These are phyloP conservation scores for Mastomys coucha DNA, from an alignment of 2,113 vertebrate species.

Conservation along the genomic window DNA sequence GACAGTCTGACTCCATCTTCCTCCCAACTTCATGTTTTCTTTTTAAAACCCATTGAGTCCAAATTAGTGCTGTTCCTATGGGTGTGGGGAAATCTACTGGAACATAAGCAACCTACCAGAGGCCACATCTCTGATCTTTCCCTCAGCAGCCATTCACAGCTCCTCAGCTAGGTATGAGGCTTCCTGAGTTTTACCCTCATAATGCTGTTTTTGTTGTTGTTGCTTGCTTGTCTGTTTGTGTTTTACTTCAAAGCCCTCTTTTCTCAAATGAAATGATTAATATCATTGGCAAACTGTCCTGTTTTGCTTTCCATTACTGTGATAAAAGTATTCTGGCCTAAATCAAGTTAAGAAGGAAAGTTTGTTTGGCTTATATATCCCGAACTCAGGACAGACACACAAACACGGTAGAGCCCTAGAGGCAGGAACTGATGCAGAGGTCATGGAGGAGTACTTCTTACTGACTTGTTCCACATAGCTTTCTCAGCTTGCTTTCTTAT, in stretches of 20 bases:
- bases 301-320: neutral
- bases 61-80: neutral
- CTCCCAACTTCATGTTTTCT: neutral
- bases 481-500: neutral
- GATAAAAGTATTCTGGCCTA: neutral
- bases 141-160: neutral
- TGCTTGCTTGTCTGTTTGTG: neutral
- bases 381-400: neutral
- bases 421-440: neutral
- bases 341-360: neutral
- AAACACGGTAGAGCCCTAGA: neutral
- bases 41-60: neutral
- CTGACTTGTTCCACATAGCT: neutral
- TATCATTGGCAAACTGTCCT: neutral
- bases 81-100: neutral
- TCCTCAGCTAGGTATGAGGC: neutral
- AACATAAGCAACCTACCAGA: neutral
- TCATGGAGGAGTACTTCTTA: neutral
- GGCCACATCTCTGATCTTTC: neutral
- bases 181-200: neutral
- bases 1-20: neutral
- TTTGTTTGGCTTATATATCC: neutral
- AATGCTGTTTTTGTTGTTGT: too few relatives aligned
- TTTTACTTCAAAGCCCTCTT: neutral
- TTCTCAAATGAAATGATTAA: slow-evolving; percentile 46